Evolutionary conservation across 1,140 invertebrate species (phyloP).

Genomic region (Andricus grossulariae): DNA sequence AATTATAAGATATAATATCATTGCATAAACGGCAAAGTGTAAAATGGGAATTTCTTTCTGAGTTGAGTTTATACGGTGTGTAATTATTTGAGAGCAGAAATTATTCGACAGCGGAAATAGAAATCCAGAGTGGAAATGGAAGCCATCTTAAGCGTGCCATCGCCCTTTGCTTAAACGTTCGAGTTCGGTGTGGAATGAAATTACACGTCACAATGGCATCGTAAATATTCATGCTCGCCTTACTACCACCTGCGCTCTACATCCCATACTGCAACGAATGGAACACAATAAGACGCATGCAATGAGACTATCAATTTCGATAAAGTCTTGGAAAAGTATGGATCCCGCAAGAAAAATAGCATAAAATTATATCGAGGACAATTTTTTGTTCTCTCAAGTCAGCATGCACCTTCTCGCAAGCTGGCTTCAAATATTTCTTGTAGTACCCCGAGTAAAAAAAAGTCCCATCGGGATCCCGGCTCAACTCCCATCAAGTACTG

Average conservation of each 20-base stretch:
- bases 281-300: slow-evolving; percentile 47
- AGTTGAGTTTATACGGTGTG: slow-evolving; percentile 48
- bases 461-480: no score
- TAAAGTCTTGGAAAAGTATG: slow-evolving; percentile 50
- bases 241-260: slow-evolving; percentile 35
- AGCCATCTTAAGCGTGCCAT: slow-evolving; percentile 44
- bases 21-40: background rate
- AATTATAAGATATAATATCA: background rate
- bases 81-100: slow-evolving; percentile 51
- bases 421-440: no score
- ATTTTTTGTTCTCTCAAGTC: background rate
- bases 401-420: no score
- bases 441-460: no score
- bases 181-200: slow-evolving; percentile 26
- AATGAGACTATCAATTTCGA: slow-evolving; percentile 54
- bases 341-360: slow-evolving; percentile 26
- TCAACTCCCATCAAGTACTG: no score
- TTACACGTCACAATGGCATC: slow-evolving; percentile 35
- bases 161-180: slow-evolving; percentile 36
- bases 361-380: background rate
- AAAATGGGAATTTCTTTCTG: background rate
- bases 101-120: slow-evolving; percentile 45
- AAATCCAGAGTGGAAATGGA: slow-evolving; percentile 45
- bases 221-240: slow-evolving; percentile 40
- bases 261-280: slow-evolving; percentile 35